Base-by-base conservation (phyloP, 1,140 invertebrate genomes). In the Drosophila carrolli region DNA sequence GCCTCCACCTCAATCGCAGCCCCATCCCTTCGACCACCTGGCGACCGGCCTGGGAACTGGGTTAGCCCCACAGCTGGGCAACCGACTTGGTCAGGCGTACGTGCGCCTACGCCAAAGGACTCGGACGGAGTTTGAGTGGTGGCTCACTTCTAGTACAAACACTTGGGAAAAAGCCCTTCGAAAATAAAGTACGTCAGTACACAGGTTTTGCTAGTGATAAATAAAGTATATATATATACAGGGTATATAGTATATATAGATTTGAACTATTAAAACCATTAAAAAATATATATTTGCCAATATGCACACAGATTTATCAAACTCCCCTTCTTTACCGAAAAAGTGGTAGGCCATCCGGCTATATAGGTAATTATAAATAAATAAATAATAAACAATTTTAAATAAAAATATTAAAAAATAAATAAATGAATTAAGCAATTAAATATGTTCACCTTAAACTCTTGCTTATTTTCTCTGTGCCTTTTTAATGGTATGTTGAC, bases 11-110 rank as follows among this genome's bases (percentile, higher is more conserved):
- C 11, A 16, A 8, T 32, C 29, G 1, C 38, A 19, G 9, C 2
- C 4, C 48, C 5, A 50, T 14, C 19, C 23, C 29, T 60, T 23
- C 3, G 13, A 7, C 47, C 65, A 67, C 65, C 65, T 68, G 59
- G 38, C 38, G 19, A 37, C 32, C 60, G 23, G 53, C 16, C 57
- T 53, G 51, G 51, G 78, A 82, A 79, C 59, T 88, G 62, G 83
- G 82, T 73, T 79, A 73, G 70, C 27, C 55, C 53, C 40, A 47
- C 68, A 73, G 61, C 77, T 73, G 76, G 60, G 29, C 65, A 47
- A 73, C 70, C 70, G 68, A 53, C 63, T 62, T 63, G 75, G 40
- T 56, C 44, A 59, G 41, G 19, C 54, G 59, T 75, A 75, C 72
- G 71, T 75, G 72, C 71, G 59, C 70, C 72, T 65, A 75, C 51